A percentile compares a stretch with the other conserved stretches of the same genome.
Evolutionary conservation across 2,113 vertebrate genomes (phyloP).

Genomic region (Upupa epops): DNA sequence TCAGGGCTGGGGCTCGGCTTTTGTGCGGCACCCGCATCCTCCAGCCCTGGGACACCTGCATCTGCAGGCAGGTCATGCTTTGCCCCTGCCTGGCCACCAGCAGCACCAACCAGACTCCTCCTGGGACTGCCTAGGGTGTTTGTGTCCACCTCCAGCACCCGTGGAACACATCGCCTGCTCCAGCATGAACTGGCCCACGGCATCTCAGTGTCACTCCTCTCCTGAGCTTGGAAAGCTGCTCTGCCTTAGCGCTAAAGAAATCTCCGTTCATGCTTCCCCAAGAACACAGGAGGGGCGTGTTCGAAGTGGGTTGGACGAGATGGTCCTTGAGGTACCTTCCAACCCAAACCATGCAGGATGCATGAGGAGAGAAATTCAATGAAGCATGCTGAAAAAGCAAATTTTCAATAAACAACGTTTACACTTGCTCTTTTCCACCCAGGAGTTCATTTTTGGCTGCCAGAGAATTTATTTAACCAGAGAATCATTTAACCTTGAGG

Average conservation of each 20-base stretch:
- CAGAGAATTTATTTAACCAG: neutral
- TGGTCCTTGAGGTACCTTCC: too few species aligned
- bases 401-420: neutral
- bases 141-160: neutral
- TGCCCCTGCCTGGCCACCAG: neutral
- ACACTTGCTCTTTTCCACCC: neutral
- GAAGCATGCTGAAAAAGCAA: neutral
- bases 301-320: neutral
- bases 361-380: neutral
- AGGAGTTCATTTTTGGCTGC: neutral
- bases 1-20: neutral
- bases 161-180: rapidly evolving
- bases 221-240: neutral
- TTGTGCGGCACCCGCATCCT: rapidly evolving
- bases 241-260: neutral
- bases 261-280: neutral
- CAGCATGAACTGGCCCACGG: neutral
- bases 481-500: neutral
- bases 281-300: neutral
- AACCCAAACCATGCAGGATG: neutral
- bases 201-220: neutral
- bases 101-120: rapidly evolving
- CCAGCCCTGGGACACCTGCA: rapidly evolving
- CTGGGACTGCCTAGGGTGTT: neutral
- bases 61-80: neutral